Percentiles rank a stretch among this genome's conserved stretches.
Evolutionary conservation across 2,888 invertebrate species (phyloP).

Genomic region (Lamellibrachia columna): DNA sequence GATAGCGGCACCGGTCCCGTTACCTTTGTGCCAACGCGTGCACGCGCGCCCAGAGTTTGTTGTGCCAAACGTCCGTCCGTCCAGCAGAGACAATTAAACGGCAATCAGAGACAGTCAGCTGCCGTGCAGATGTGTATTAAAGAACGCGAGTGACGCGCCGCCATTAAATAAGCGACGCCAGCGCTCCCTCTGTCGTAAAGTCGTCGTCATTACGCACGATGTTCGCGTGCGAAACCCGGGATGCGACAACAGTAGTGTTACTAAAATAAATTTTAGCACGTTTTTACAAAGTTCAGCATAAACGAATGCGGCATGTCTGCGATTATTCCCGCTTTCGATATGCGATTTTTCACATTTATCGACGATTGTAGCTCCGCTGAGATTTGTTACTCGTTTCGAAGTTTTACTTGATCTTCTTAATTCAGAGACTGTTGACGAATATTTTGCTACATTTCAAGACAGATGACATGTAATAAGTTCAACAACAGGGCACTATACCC

Average conservation of each 20-base stretch:
- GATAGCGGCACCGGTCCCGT: not conserved
- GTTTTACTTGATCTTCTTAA: not conserved
- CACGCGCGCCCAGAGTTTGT: not conserved
- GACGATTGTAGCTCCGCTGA: not conserved
- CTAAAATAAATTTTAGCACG: not conserved
- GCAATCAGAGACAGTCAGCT: not conserved
- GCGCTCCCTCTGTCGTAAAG: not conserved
- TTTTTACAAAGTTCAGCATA: not conserved
- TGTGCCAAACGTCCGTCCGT: not conserved
- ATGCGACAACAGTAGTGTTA: conserved; percentile 5
- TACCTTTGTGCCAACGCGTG: conserved; percentile 4
- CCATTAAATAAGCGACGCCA: not conserved
- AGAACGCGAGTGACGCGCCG: conserved; percentile 1
- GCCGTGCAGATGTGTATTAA: conserved; percentile 12
- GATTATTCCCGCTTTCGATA: not conserved
- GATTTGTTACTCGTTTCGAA: not conserved
- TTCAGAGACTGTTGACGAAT: not conserved
- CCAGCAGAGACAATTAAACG: conserved; percentile 6
- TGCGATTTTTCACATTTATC: not conserved
- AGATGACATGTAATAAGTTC: not conserved
- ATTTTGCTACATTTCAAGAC: not conserved
- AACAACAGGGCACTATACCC: not conserved
- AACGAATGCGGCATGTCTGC: not conserved
- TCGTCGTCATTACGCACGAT: not conserved
- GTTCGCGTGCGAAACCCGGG: not conserved